These are phyloP conservation scores for Drosophila lacicola DNA, from an alignment of 2,888 invertebrate genomes.

Conservation along the genomic window DNA sequence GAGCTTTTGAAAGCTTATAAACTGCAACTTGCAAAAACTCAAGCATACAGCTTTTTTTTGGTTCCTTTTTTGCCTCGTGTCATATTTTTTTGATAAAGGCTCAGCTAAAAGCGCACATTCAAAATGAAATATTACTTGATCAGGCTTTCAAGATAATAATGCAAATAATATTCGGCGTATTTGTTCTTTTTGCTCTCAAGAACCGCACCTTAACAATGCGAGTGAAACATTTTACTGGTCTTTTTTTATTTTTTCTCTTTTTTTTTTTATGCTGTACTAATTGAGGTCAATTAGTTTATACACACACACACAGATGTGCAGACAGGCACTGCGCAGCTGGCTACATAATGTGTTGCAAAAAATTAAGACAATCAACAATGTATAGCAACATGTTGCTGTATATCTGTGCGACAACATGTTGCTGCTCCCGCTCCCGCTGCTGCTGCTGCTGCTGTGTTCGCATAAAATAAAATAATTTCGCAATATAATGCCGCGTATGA, in stretches of 20 bases:
- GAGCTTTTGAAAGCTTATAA: too few relatives aligned
- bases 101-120: background rate
- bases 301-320: conserved; percentile 45
- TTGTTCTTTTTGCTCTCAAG: conserved; percentile 30
- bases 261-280: conserved; percentile 65
- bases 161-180: conserved; percentile 25
- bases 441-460: conserved; percentile 21
- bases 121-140: conserved; percentile 3
- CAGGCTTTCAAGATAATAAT: conserved; percentile 6
- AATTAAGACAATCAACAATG: conserved; percentile 58
- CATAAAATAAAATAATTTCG: conserved; percentile 49
- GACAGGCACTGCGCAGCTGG: conserved; percentile 44
- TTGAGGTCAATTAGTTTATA: conserved; percentile 84
- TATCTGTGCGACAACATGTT: conserved; percentile 8
- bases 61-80: too few relatives aligned
- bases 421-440: background rate
- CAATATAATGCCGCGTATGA: conserved; percentile 64
- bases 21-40: too few relatives aligned
- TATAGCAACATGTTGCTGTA: conserved; percentile 53
- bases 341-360: conserved; percentile 51
- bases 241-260: conserved; percentile 21
- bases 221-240: conserved; percentile 37
- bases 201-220: conserved; percentile 47
- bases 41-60: too few relatives aligned
- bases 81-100: background rate